These are phyloP conservation scores for Trematocara zebra DNA, from an alignment of 2,113 vertebrate genomes.

Conservation along the genomic window DNA sequence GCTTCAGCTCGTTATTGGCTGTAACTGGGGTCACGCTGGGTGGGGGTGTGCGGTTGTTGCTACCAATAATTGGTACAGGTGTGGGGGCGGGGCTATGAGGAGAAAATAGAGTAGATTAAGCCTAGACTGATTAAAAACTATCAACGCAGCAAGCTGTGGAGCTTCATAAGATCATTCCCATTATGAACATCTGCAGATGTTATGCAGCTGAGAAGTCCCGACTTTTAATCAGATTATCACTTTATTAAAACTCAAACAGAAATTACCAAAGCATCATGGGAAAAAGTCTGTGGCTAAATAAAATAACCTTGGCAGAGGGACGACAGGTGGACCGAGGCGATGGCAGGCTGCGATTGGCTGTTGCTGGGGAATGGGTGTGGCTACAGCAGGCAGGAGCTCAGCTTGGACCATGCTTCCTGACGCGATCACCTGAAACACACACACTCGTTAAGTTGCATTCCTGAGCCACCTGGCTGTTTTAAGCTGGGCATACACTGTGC, in stretches of 20 bases:
- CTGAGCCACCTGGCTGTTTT: background rate
- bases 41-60: conserved; percentile 6
- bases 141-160: background rate
- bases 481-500: background rate
- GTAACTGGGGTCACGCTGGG: background rate
- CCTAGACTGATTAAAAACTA: background rate
- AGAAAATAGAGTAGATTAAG: background rate
- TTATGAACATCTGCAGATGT: background rate
- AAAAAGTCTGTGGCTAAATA: background rate
- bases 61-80: background rate
- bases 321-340: conserved; percentile 13
- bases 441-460: background rate
- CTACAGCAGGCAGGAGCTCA: conserved; percentile 71
- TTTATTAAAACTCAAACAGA: background rate
- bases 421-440: conserved; percentile 17
- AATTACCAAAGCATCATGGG: background rate
- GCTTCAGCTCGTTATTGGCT: conserved; percentile 73
- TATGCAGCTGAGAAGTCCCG: background rate
- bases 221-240: background rate
- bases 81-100: conserved; percentile 7
- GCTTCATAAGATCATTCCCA: background rate
- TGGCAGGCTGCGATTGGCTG: conserved; percentile 54
- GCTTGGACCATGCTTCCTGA: conserved; percentile 87
- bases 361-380: conserved; percentile 57
- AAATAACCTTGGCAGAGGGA: conserved; percentile 42